Base-by-base conservation (phyloP, 2,888 invertebrate species). In the Drosophila quinaria region DNA sequence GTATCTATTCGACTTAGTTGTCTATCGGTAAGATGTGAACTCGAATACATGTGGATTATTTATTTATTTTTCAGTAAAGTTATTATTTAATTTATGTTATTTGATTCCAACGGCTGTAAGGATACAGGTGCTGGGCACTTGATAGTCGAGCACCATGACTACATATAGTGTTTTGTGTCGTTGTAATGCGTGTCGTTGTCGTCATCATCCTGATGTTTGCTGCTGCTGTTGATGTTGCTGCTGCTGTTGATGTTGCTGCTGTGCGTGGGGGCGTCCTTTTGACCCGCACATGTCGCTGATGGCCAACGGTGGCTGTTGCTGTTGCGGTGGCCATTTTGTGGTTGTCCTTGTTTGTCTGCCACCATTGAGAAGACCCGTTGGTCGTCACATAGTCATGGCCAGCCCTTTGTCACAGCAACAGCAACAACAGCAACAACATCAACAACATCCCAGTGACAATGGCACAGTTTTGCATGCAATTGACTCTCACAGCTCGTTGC, bases 401-500 rank as follows among this genome's bases (percentile, higher is more conserved):
- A 60, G 62, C 25, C 66, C 59, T 56, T 70, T 59, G 47, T 51
- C 66, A 54, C 51, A 56, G 51, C 51, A 31, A 10, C 46, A 51
- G 13, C 52, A 46, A 31, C 46, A 47, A 33, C 35, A 15, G 22
- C 44, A 25, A 60, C 47, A 58, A 39, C 42, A 51, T 44, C 62
- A 65, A 62, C 68, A 59, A 55, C 62, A 62, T 62, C 47, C 67
- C 6, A 68, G 78, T 77, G 81, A 81, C 89, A 90, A 86, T 87
- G 87, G 88, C 88, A 89, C 83, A 75, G 82, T 86, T 87, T 90
- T 88, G 87, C 90, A 88, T 89, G 86, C 90, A 88, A 87, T 87
- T 89, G 90, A 87, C 88, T 87, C 90, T 80, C 86, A 87, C 86
- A 87, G 86, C 90, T 89, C 86, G 86, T 89, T 87, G 90, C 78